phyloP scores from a whole-genome alignment of 2,113 vertebrate species.

The Chaenocephalus aceratus region DNA sequence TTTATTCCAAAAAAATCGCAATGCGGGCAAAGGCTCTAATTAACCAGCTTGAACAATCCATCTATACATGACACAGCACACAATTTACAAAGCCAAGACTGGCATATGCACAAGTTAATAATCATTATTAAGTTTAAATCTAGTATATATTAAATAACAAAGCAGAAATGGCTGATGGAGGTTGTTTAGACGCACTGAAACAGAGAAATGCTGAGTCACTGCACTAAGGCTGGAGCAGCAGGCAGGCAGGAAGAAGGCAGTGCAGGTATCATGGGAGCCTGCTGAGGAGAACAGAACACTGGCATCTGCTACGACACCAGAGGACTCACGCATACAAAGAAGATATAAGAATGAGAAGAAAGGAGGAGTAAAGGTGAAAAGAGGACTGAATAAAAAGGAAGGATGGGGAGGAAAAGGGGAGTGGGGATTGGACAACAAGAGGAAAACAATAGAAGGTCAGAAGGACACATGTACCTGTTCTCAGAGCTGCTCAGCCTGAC shows the following conservation, averaged over 20 bases:
- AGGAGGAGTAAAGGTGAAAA: neutral
- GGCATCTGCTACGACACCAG: constrained; percentile 56
- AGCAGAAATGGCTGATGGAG: constrained; percentile 22
- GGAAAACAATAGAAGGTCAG: constrained; percentile 30
- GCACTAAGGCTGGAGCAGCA: constrained; percentile 44
- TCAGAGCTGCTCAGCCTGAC: constrained; percentile 39
- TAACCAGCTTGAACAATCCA: neutral
- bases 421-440: neutral
- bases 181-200: constrained; percentile 24
- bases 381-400: neutral
- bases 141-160: neutral
- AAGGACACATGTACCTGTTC: constrained; percentile 22
- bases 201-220: constrained; percentile 69
- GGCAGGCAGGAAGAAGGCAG: constrained; percentile 52
- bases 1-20: no score
- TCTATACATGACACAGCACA: neutral
- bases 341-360: neutral
- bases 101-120: neutral
- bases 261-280: constrained; percentile 53
- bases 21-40: neutral
- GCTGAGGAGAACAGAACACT: constrained; percentile 57
- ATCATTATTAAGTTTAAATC: neutral
- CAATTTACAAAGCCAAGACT: neutral
- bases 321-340: constrained; percentile 4
- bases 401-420: neutral